phyloP scores from a whole-genome alignment of 2,888 invertebrate species.

The Leucozona laternaria region DNA sequence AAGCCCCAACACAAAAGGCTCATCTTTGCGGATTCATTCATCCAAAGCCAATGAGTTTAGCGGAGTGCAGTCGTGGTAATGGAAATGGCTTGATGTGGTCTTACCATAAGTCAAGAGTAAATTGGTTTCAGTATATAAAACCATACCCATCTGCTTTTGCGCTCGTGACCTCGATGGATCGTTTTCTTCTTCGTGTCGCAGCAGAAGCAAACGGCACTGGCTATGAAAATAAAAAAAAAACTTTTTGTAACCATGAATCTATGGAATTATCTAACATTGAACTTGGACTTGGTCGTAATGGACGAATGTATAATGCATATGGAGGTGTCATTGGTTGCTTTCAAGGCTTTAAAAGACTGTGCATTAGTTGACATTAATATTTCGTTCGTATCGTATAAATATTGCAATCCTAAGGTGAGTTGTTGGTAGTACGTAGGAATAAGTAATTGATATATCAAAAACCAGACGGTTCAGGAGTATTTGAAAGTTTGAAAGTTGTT shows the following conservation, averaged over 20 bases:
- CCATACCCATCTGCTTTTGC: slow-evolving; percentile 47
- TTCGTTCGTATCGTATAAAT: not conserved
- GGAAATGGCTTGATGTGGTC: slow-evolving; percentile 32
- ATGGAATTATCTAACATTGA: slow-evolving; percentile 64
- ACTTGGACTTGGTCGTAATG: slow-evolving; percentile 57
- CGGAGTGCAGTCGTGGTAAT: slow-evolving; percentile 34
- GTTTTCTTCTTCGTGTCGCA: slow-evolving; percentile 23
- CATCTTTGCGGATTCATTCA: slow-evolving; percentile 59
- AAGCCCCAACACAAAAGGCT: slow-evolving; percentile 6
- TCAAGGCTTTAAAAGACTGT: not conserved
- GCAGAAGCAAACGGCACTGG: slow-evolving; percentile 1
- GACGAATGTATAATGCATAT: not conserved
- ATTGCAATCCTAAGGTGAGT: not conserved
- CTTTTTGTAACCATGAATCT: slow-evolving; percentile 14
- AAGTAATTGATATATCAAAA: no score
- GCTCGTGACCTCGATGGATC: slow-evolving; percentile 59
- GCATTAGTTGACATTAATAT: not conserved
- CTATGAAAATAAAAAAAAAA: not conserved
- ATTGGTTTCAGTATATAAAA: slow-evolving; percentile 21
- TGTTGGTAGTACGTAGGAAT: no score
- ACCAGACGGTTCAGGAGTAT: no score
- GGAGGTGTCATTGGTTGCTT: slow-evolving; percentile 18
- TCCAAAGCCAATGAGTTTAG: slow-evolving; percentile 48
- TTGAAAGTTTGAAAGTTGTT: no score
- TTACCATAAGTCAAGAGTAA: slow-evolving; percentile 23